Evolutionary conservation across 2,888 invertebrate species (phyloP).

Genomic region (Tricholauxania praeusta): DNA sequence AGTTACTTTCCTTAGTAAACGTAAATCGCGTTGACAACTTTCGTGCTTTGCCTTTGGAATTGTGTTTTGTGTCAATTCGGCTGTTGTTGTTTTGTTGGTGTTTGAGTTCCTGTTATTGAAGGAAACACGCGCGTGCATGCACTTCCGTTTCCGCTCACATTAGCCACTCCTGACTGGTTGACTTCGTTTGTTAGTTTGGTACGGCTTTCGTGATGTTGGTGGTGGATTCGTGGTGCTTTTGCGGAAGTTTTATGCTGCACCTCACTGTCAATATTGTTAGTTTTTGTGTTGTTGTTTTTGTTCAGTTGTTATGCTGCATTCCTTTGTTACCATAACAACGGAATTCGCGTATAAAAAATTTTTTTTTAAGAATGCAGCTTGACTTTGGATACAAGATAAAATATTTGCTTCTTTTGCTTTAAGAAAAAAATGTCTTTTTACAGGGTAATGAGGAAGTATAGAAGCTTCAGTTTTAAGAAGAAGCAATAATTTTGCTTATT

Average conservation of each 20-base stretch:
- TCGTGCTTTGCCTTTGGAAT: slow-evolving; percentile 30
- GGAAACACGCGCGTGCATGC: slow-evolving; percentile 7
- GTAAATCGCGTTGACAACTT: slow-evolving; percentile 19
- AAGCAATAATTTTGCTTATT: too few relatives aligned
- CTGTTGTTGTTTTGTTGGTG: neutral
- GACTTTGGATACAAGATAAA: too few relatives aligned
- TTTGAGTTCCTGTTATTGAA: neutral
- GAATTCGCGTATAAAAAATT: too few relatives aligned
- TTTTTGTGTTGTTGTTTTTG: neutral
- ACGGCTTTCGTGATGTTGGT: neutral
- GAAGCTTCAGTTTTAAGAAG: too few relatives aligned
- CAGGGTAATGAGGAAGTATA: too few relatives aligned
- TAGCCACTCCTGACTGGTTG: neutral
- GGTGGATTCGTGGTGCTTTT: neutral
- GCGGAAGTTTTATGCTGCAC: neutral
- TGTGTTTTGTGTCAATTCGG: neutral
- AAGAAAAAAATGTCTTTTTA: too few relatives aligned
- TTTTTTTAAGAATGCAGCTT: too few relatives aligned
- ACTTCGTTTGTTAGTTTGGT: neutral
- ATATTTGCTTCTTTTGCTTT: too few relatives aligned
- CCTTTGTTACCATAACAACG: neutral
- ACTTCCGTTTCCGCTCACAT: slow-evolving; percentile 20
- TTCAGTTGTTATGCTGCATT: neutral
- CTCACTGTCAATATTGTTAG: too few relatives aligned
- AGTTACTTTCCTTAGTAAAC: neutral